A percentile compares a stretch with the other conserved stretches of the same genome.
phyloP scores from a whole-genome alignment of 2,113 vertebrate genomes.

The Tenrec ecaudatus region DNA sequence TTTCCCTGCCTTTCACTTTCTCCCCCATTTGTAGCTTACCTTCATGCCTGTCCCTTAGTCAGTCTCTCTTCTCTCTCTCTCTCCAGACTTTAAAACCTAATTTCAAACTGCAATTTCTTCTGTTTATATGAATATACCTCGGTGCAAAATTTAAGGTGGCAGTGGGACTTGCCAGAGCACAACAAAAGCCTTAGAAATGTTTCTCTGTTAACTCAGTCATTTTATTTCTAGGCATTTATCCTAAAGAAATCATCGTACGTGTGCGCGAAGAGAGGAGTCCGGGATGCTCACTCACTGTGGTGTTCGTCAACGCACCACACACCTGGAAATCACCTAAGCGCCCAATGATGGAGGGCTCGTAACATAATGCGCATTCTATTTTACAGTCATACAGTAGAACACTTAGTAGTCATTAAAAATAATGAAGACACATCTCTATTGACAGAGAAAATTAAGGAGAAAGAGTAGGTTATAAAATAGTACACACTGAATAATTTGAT shows the following conservation, averaged over 20 bases:
- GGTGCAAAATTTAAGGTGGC: slow-evolving; percentile 2
- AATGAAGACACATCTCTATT: slow-evolving; percentile 75
- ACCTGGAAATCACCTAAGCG: slow-evolving; percentile 3
- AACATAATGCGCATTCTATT: background rate
- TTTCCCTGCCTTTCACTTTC: background rate
- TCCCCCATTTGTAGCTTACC: background rate
- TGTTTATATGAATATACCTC: background rate
- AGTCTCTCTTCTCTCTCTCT: too few species aligned
- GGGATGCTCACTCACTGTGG: background rate
- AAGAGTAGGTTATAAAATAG: slow-evolving; percentile 77
- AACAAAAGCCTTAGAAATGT: background rate
- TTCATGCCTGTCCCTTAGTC: background rate
- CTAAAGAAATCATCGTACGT: background rate
- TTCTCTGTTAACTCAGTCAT: background rate
- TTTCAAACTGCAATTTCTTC: slow-evolving; percentile 1
- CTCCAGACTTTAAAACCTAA: background rate
- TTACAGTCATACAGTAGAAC: slow-evolving; percentile 37
- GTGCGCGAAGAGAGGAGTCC: background rate
- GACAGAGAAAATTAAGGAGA: slow-evolving; percentile 75
- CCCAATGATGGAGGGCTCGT: background rate
- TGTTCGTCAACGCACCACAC: background rate
- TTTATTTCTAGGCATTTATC: slow-evolving; percentile 40
- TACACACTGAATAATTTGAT: slow-evolving; percentile 79
- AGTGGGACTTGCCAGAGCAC: background rate
- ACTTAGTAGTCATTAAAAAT: slow-evolving; percentile 70